These are phyloP conservation scores for Mareca strepera DNA, from an alignment of 2,797 vertebrate species.

Conservation along the genomic window DNA sequence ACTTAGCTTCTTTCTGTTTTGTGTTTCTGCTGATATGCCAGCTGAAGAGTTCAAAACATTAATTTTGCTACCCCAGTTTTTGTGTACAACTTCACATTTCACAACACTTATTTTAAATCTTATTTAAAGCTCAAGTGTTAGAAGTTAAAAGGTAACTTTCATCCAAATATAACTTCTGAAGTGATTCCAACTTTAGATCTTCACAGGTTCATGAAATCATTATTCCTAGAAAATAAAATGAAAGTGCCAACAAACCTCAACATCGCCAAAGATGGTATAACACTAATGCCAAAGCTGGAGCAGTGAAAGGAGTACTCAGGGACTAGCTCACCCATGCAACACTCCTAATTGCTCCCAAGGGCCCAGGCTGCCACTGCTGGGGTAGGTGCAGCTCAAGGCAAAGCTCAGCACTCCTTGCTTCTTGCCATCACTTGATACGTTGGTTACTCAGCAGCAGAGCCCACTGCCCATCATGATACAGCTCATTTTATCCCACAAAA, in stretches of 20 bases:
- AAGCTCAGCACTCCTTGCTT: neutral
- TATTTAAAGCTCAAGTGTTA: neutral
- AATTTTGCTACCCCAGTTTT: neutral
- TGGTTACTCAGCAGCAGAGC: neutral
- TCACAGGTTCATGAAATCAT: neutral
- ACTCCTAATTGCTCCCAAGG: neutral
- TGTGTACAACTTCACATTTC: neutral
- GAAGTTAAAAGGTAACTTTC: neutral
- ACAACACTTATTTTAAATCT: neutral
- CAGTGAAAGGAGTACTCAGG: neutral
- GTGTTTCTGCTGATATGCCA: neutral
- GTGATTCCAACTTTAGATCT: neutral
- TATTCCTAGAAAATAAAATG: neutral
- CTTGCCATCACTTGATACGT: fast-evolving
- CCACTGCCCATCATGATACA: neutral
- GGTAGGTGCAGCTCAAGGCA: neutral
- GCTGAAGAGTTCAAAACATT: neutral
- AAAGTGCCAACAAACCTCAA: neutral
- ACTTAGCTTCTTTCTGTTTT: neutral
- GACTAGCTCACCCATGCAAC: neutral
- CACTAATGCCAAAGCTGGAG: fast-evolving
- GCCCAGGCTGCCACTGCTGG: neutral
- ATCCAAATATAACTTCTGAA: neutral
- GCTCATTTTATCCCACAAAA: neutral
- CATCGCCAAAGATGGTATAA: fast-evolving